Evolutionary conservation across 2,888 invertebrate genomes (phyloP).

Genomic region (Microplitis manilae): DNA sequence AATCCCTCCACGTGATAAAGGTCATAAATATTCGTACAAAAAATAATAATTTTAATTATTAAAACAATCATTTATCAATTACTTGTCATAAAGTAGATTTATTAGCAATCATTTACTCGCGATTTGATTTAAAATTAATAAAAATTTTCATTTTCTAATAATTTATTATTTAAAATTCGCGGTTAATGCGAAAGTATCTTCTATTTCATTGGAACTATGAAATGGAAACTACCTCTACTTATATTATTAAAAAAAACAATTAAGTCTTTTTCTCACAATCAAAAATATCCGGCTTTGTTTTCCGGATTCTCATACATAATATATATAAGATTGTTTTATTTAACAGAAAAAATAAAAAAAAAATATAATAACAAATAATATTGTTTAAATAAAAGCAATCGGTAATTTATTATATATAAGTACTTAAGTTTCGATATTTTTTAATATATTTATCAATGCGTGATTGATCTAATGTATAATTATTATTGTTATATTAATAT

Average conservation of each 20-base stretch:
- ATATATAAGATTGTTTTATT: background rate
- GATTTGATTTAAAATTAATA: background rate
- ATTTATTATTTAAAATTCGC: slow-evolving; percentile 17
- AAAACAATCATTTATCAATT: slow-evolving; percentile 12
- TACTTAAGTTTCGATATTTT: slow-evolving; percentile 38
- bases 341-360: background rate
- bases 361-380: background rate
- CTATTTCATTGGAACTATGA: slow-evolving; percentile 11
- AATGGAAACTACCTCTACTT: background rate
- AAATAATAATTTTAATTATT: background rate
- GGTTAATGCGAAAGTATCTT: slow-evolving; percentile 11
- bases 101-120: slow-evolving; percentile 9
- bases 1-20: slow-evolving; percentile 14
- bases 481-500: background rate
- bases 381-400: background rate
- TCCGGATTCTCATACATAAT: background rate
- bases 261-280: slow-evolving; percentile 25
- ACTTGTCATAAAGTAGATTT: slow-evolving; percentile 7
- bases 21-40: background rate
- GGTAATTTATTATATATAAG: slow-evolving; percentile 21
- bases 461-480: slow-evolving; percentile 23
- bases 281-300: slow-evolving; percentile 18
- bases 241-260: slow-evolving; percentile 15
- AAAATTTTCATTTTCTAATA: slow-evolving; percentile 3
- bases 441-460: slow-evolving; percentile 32